phyloP scores from a whole-genome alignment of 1,140 invertebrate species.

The Trachelipus rathkii region DNA sequence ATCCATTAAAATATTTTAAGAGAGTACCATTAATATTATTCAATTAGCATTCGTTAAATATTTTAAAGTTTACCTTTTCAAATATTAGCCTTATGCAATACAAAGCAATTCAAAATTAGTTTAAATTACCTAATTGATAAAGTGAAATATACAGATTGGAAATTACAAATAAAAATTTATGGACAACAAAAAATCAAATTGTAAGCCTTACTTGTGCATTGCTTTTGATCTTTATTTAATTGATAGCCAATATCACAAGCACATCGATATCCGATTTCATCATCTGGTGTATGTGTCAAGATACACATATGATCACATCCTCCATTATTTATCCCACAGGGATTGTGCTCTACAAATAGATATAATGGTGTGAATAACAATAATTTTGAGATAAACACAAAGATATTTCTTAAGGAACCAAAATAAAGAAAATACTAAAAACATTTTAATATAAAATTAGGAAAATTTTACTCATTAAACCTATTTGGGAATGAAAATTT shows the following conservation, averaged over 20 bases:
- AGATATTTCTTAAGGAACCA: not conserved
- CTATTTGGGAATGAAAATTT: slow-evolving; percentile 16
- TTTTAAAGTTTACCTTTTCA: too few relatives aligned
- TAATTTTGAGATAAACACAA: too few relatives aligned
- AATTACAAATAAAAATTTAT: too few relatives aligned
- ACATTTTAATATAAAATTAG: not conserved
- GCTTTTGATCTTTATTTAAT: slow-evolving; percentile 68
- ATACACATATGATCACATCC: slow-evolving; percentile 95
- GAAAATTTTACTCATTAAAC: not conserved
- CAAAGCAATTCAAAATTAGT: too few relatives aligned
- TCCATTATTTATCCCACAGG: slow-evolving; percentile 84
- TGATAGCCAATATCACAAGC: slow-evolving; percentile 88
- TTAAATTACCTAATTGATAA: too few relatives aligned
- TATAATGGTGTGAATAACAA: too few relatives aligned
- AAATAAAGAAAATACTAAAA: not conserved
- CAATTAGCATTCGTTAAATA: too few relatives aligned
- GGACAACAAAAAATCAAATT: too few relatives aligned
- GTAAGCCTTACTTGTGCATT: slow-evolving; percentile 65
- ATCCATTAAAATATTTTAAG: too few relatives aligned
- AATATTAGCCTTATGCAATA: too few relatives aligned
- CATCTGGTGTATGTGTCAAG: slow-evolving; percentile 70
- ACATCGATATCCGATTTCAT: slow-evolving; percentile 82
- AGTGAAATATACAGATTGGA: too few relatives aligned
- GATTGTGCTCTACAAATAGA: slow-evolving; percentile 65
- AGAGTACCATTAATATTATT: too few relatives aligned